Conservation (phyloP, 2,888 invertebrate species). For the Scaptomyza polygonia region DNA sequence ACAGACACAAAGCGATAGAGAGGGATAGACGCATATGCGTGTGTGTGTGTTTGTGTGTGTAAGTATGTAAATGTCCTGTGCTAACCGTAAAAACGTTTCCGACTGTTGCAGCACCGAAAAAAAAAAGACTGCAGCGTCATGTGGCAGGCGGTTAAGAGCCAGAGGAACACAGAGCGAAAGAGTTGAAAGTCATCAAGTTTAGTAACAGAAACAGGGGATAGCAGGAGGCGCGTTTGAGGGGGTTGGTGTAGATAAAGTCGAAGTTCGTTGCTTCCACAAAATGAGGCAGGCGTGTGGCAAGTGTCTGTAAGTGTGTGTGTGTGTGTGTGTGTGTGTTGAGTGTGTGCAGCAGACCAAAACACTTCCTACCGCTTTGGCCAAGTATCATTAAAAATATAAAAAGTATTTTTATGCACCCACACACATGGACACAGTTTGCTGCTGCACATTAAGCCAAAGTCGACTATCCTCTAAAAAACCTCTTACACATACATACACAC, state of each 20-base stretch:
- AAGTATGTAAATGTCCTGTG: slow-evolving; percentile 71
- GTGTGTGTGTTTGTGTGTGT: slow-evolving; percentile 24
- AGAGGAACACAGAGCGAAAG: no score
- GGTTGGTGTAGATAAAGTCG: slow-evolving; percentile 21
- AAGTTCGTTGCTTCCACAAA: slow-evolving; percentile 70
- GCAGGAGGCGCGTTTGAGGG: neutral
- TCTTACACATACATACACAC: slow-evolving; percentile 7
- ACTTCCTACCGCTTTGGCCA: slow-evolving; percentile 78
- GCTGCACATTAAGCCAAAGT: slow-evolving; percentile 56
- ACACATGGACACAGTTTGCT: slow-evolving; percentile 37
- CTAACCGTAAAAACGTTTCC: slow-evolving; percentile 76
- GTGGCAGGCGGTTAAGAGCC: no score
- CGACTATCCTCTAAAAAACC: slow-evolving; percentile 39
- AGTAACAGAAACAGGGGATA: slow-evolving; percentile 35
- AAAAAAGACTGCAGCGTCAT: slow-evolving; percentile 60
- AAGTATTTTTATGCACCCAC: slow-evolving; percentile 73
- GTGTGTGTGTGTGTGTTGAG: slow-evolving; percentile 47
- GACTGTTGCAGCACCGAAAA: slow-evolving; percentile 53
- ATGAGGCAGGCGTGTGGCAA: slow-evolving; percentile 36
- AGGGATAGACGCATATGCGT: slow-evolving; percentile 60
- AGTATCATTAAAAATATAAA: slow-evolving; percentile 80
- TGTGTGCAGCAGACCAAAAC: slow-evolving; percentile 78
- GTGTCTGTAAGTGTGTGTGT: slow-evolving; percentile 30
- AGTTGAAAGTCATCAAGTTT: slow-evolving; percentile 76
- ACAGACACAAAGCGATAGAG: slow-evolving; percentile 42